Conservation (phyloP, 2,888 invertebrate species). For the Balanococcus diminutus region DNA sequence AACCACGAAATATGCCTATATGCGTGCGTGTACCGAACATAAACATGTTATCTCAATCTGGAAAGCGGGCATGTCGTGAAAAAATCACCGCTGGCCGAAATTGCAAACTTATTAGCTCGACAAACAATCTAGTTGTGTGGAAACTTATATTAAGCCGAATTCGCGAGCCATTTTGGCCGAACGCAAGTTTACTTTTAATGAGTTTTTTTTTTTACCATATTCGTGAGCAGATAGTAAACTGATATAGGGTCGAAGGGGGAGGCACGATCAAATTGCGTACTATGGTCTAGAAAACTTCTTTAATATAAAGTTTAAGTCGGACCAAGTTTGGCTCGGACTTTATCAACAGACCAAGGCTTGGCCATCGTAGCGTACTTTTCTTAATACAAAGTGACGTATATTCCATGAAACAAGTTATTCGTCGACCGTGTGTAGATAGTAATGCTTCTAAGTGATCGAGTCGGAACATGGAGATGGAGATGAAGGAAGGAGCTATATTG, state of each 20-base stretch:
- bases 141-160: not conserved
- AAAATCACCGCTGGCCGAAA: not conserved
- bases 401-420: slow-evolving; percentile 25
- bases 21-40: too few species aligned
- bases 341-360: slow-evolving; percentile 9
- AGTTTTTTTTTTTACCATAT: not conserved
- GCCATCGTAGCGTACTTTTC: slow-evolving; percentile 1
- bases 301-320: slow-evolving; percentile 38
- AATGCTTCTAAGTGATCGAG: slow-evolving; percentile 12
- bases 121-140: not conserved
- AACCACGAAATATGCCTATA: too few species aligned
- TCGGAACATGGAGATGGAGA: too few species aligned
- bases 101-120: not conserved
- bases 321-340: slow-evolving; percentile 31
- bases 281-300: slow-evolving; percentile 33
- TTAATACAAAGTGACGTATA: slow-evolving; percentile 39
- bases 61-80: not conserved
- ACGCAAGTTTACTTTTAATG: slow-evolving; percentile 23
- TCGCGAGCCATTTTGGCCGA: not conserved
- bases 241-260: not conserved
- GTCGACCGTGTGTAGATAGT: not conserved
- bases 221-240: slow-evolving; percentile 20
- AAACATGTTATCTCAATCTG: too few species aligned
- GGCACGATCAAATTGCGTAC: not conserved
- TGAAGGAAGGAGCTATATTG: not conserved